Evolutionary conservation across 2,797 vertebrate genomes (phyloP).

Genomic region (Carduelis carduelis): DNA sequence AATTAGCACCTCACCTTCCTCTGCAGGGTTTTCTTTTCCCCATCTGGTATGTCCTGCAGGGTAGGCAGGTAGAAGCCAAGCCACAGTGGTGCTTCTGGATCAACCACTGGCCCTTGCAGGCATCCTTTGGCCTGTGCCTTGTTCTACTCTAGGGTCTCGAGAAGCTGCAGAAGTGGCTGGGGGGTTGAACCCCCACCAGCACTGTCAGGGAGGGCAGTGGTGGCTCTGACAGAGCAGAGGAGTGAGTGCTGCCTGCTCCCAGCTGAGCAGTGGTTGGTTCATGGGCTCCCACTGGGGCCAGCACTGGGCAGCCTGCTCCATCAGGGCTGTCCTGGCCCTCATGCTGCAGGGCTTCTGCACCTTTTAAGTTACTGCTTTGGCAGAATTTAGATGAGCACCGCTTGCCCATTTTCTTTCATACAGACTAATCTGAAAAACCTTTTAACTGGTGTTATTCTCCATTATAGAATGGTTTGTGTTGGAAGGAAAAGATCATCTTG

Average conservation of each 20-base stretch:
- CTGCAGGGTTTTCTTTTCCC: not conserved
- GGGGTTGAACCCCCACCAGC: fast-evolving
- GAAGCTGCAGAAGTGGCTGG: not conserved
- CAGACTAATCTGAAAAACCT: not conserved
- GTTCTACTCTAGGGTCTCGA: not conserved
- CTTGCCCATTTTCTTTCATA: not conserved
- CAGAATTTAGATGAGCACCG: not conserved
- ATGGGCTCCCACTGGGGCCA: not conserved
- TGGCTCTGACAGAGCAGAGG: not conserved
- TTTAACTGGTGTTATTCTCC: not conserved
- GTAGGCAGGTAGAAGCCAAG: not conserved
- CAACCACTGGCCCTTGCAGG: not conserved
- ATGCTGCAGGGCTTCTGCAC: not conserved
- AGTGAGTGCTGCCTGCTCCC: not conserved
- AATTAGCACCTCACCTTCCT: not conserved
- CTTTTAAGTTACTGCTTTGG: not conserved
- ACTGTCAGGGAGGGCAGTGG: not conserved
- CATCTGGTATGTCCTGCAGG: not conserved
- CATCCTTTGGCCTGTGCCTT: not conserved
- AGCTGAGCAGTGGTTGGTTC: fast-evolving
- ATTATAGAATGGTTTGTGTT: not conserved
- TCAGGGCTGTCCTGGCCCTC: not conserved
- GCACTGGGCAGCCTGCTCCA: fast-evolving
- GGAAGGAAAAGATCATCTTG: not conserved
- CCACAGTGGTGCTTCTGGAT: not conserved